Evolutionary conservation across 2,797 vertebrate species (phyloP), one percentile per base, ranked within the genome.

Genomic region (Syngnathus rostellatus): DNA sequence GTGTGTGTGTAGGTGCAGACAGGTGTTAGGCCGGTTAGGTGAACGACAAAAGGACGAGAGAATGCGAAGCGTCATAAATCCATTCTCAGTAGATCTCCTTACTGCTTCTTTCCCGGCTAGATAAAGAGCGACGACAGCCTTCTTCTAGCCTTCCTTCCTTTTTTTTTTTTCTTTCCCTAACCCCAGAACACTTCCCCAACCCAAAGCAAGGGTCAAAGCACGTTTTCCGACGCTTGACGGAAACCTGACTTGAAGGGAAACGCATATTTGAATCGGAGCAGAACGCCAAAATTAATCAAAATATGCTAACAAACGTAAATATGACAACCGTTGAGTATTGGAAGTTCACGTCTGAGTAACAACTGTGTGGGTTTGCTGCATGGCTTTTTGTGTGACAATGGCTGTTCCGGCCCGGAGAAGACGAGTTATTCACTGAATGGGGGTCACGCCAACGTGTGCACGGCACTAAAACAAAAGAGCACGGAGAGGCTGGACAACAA

Each of bases 341-440:
- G 23, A 31, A 68, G 55, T 71, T 74, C 48, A 65, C 74, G 58
- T 81, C 64, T 74, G 68, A 66, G 71, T 54, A 71, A 62, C 75
- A 65, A 57, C 25, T 41, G 69, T 39, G 68, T 43, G 75, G 73
- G 81, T 83, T 72, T 73, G 76, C 80, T 77, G 72, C 74, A 81
- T 77, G 84, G 31, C 31, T 73, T 64, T 84, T 72, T 60, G 38
- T 85, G 82, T 79, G 54, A 79, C 69, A 2, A 70, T 53, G n/a
- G 9, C 82, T 85, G 85, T 88, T 84, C 77, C 64, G 38, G 64
- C 71, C 69, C 62, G 79, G 59, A 83, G 76, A 85, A 74, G 64
- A 51, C n/a, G 50, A 66, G 62, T 25, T 37, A 75, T 86, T 85
- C 77, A 79, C 63, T 2, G 66, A 57, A 40, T 41, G 37, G 39